These are phyloP conservation scores for Galleria mellonella DNA, from an alignment of 1,140 invertebrate genomes.

Conservation along the genomic window DNA sequence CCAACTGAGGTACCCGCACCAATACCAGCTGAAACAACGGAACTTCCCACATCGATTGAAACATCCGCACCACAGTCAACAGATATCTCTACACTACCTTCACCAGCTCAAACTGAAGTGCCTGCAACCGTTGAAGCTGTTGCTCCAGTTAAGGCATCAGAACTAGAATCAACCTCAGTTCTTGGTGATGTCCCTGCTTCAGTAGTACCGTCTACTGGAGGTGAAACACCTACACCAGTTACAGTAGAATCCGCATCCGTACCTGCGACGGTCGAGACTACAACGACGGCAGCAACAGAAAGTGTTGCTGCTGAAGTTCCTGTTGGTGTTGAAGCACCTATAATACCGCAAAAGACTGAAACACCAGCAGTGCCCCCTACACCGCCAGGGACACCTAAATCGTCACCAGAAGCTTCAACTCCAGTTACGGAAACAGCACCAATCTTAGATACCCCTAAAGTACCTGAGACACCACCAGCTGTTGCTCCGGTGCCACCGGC, in stretches of 20 bases:
- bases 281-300: conserved; percentile 18
- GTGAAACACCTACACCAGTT: conserved; percentile 1
- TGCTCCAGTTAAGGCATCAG: conserved; percentile 4
- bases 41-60: conserved; percentile 11
- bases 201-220: conserved; percentile 19
- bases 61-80: too few species aligned
- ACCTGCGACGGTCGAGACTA: conserved; percentile 14
- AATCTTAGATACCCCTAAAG: background rate
- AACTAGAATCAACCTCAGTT: too few species aligned
- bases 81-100: too few species aligned
- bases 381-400: conserved; percentile 14
- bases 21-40: conserved; percentile 7
- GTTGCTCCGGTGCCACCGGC: conserved; percentile 39
- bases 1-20: conserved; percentile 1
- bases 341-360: conserved; percentile 30
- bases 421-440: conserved; percentile 5
- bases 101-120: too few species aligned
- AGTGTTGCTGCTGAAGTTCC: conserved; percentile 2
- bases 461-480: conserved; percentile 18
- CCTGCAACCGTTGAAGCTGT: conserved; percentile 12
- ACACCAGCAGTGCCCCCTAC: conserved; percentile 22
- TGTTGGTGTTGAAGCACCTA: conserved; percentile 7
- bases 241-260: background rate
- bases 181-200: conserved; percentile 7
- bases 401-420: conserved; percentile 17